Evolutionary conservation across 2,113 vertebrate species (phyloP).

Genomic region (Pogonocichla stellata): DNA sequence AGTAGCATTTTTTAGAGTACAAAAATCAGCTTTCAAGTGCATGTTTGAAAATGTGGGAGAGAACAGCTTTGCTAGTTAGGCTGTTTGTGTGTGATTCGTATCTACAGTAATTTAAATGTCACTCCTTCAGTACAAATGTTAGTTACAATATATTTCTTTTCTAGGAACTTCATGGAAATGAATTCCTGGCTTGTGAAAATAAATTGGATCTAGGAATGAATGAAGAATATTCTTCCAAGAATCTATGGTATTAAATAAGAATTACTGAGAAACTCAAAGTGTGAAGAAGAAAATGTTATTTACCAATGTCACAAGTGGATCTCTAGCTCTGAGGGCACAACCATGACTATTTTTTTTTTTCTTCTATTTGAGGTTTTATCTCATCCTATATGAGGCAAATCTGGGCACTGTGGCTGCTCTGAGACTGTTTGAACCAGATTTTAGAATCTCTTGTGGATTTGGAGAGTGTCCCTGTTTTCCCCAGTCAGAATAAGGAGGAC

Average conservation of each 20-base stretch:
- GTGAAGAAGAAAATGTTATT: not conserved
- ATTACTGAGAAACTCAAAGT: not conserved
- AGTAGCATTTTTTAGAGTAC: not conserved
- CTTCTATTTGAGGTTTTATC: not conserved
- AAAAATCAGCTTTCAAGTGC: not conserved
- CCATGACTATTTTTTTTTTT: not conserved
- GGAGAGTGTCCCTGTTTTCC: not conserved
- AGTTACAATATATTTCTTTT: slow-evolving; percentile 5
- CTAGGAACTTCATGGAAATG: slow-evolving; percentile 64
- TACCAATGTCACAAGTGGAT: not conserved
- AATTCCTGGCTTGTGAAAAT: slow-evolving; percentile 42
- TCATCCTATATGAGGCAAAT: not conserved
- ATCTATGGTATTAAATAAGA: slow-evolving; percentile 60
- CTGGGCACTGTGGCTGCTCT: not conserved
- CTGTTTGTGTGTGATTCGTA: not conserved
- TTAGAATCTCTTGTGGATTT: not conserved
- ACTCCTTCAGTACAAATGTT: not conserved
- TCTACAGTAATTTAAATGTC: not conserved
- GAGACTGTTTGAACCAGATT: not conserved
- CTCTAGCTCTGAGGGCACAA: not conserved
- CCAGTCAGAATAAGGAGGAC: not conserved
- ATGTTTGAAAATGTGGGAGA: not conserved
- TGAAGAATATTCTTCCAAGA: slow-evolving; percentile 7
- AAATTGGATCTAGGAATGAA: not conserved
- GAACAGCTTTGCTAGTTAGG: not conserved